Conservation (phyloP, 2,113 vertebrate genomes). For the Chaenocephalus aceratus region DNA sequence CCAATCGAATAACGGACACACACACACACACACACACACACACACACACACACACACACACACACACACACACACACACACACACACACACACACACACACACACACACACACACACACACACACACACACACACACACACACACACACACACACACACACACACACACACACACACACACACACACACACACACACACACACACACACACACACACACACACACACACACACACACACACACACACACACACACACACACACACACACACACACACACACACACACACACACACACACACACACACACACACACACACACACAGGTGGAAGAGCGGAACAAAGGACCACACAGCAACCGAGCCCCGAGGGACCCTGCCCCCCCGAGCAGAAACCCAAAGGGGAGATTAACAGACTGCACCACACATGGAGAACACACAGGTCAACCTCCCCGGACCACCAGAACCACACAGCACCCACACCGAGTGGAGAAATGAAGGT, state of each 20-base stretch:
- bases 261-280: no score
- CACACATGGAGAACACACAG: conserved; percentile 50
- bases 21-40: no score
- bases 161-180: conserved; percentile 8
- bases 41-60: no score
- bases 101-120: no score
- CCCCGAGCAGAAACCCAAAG: not conserved
- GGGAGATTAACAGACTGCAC: conserved; percentile 31
- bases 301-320: conserved; percentile 11
- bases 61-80: no score
- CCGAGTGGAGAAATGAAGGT: conserved; percentile 24
- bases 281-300: not conserved
- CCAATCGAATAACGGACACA: no score
- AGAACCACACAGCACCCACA: conserved; percentile 65
- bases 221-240: no score
- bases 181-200: no score
- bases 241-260: no score
- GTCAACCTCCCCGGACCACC: conserved; percentile 49
- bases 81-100: no score
- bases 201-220: no score
- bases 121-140: no score
- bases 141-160: not conserved
- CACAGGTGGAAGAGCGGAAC: conserved; percentile 25
- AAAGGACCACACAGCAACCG: conserved; percentile 50
- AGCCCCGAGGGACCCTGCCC: not conserved